Conservation (phyloP, 2,888 invertebrate species). For the Anagyrus pseudococci region DNA sequence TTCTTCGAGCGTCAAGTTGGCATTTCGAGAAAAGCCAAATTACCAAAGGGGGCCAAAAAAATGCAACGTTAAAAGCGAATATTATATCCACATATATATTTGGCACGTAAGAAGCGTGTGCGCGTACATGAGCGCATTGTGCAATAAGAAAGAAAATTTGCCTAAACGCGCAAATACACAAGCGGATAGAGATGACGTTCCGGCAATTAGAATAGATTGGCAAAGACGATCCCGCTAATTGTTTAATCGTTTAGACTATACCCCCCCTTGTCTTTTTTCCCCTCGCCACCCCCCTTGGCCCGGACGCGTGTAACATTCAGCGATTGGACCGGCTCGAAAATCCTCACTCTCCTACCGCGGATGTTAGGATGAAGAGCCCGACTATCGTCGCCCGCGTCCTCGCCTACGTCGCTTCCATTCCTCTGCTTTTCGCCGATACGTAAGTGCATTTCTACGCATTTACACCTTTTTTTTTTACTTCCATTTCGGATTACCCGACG, state of each 20-base stretch:
- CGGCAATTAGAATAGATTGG: slow-evolving; percentile 25
- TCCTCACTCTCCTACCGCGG: slow-evolving; percentile 12
- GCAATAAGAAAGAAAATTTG: too few species aligned
- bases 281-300: too few species aligned
- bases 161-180: not conserved
- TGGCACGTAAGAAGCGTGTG: too few species aligned
- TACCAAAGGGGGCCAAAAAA: too few species aligned
- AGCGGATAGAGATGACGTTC: too few species aligned
- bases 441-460: slow-evolving; percentile 33
- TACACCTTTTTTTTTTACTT: not conserved
- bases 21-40: too few species aligned
- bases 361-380: slow-evolving; percentile 50
- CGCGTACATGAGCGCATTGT: too few species aligned
- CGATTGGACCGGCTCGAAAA: too few species aligned
- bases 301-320: too few species aligned
- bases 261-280: not conserved
- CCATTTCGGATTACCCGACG: not conserved
- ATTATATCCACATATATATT: too few species aligned
- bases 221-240: slow-evolving; percentile 42
- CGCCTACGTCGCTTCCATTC: slow-evolving; percentile 36
- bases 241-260: slow-evolving; percentile 53
- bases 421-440: slow-evolving; percentile 44
- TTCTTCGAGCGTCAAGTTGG: too few species aligned
- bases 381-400: slow-evolving; percentile 40
- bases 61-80: too few species aligned